These are phyloP conservation scores for Homarus americanus DNA, from an alignment of 1,140 invertebrate genomes.

Conservation along the genomic window DNA sequence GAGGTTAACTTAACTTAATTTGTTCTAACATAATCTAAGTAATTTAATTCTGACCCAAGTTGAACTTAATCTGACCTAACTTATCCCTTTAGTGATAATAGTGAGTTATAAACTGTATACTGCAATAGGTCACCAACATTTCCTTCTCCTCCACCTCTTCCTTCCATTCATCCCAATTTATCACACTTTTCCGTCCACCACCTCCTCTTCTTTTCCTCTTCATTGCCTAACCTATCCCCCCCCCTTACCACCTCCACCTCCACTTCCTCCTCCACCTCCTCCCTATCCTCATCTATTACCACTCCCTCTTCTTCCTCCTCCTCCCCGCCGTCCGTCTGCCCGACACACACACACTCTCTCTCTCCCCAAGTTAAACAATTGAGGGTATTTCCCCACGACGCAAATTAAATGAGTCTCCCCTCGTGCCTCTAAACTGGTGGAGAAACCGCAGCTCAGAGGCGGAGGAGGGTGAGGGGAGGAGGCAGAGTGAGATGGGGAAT, in stretches of 20 bases:
- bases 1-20: too few relatives aligned
- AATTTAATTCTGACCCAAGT: too few relatives aligned
- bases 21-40: too few relatives aligned
- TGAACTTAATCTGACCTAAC: too few relatives aligned
- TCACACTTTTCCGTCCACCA: neutral
- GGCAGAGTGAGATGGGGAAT: too few relatives aligned
- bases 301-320: neutral
- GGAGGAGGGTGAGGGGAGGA: neutral
- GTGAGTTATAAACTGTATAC: too few relatives aligned
- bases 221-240: too few relatives aligned
- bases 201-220: neutral
- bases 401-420: neutral
- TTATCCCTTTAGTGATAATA: too few relatives aligned
- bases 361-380: neutral
- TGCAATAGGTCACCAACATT: too few relatives aligned
- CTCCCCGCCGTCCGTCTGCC: neutral
- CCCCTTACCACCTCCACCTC: neutral
- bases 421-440: neutral
- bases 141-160: too few relatives aligned
- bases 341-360: neutral
- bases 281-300: neutral
- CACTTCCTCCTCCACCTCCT: neutral
- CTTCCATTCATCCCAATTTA: too few relatives aligned
- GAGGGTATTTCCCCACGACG: conserved; percentile 1
- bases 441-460: neutral